phyloP scores from a whole-genome alignment of 2,797 vertebrate species.

The Phrynocephalus forsythii region DNA sequence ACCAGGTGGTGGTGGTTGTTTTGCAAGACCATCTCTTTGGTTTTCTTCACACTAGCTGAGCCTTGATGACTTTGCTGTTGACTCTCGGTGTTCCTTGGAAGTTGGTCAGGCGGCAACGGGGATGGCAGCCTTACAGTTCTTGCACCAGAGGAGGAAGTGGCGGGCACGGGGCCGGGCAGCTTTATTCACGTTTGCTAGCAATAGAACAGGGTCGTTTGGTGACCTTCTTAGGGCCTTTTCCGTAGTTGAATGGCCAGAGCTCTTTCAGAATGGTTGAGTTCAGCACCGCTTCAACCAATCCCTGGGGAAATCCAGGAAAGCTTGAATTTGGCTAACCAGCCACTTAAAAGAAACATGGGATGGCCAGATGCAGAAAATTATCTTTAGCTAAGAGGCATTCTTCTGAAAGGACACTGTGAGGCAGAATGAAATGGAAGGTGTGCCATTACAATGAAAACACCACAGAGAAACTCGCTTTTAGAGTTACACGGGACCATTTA shows the following conservation, averaged over 20 bases:
- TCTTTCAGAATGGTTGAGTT: too few relatives aligned
- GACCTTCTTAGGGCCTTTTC: too few relatives aligned
- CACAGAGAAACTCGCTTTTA: slow-evolving; percentile 46
- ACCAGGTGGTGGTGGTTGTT: too few relatives aligned
- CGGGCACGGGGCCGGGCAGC: too few relatives aligned
- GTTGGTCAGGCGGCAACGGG: too few relatives aligned
- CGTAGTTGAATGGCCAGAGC: too few relatives aligned
- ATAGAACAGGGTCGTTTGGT: too few relatives aligned
- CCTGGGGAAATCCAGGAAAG: background rate
- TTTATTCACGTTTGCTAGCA: too few relatives aligned
- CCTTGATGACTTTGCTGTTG: background rate
- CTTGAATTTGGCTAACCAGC: background rate
- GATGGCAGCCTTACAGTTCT: too few relatives aligned
- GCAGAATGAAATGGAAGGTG: background rate
- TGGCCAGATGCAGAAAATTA: background rate
- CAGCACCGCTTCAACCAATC: too few relatives aligned
- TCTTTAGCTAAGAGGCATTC: background rate
- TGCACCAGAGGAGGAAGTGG: too few relatives aligned
- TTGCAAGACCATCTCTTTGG: background rate
- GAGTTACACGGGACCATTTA: slow-evolving; percentile 53
- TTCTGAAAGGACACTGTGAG: background rate
- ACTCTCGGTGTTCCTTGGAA: background rate
- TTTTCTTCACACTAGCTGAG: background rate
- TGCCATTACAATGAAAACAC: slow-evolving; percentile 13
- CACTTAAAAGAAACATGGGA: background rate